Base-by-base conservation (phyloP, 1,140 invertebrate species). In the Trichomalopsis sarcophagae region DNA sequence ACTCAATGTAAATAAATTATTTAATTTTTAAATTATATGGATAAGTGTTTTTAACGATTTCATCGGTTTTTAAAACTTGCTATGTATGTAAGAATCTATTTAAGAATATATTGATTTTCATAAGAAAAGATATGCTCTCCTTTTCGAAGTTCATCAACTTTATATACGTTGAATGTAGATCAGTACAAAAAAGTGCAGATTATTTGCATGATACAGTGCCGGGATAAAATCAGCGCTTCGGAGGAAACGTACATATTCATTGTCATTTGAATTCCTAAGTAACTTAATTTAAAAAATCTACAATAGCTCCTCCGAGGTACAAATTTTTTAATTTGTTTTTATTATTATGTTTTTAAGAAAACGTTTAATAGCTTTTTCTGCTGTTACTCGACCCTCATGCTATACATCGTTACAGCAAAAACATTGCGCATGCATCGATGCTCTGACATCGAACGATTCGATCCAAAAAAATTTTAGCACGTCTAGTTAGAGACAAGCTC, bases 171-270 rank as follows among this genome's bases (percentile, higher is more conserved):
- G 90, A 93, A 90, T 92, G 91, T 92, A 91, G 90, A 89, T 90
- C 89, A 90, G 88, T 90, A 83, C 23, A 81, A 87, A 87, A 87
- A 89, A 84, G 85, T 83, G 81, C 81, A 86, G 21, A 66, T 79
- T 68, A 55, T 23, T 87, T 85, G 81, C 36, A 82, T 84, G 78
- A 78, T 84, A 82, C 73, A 69, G 86, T 87, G 85, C 85, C 62
- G 81, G 75, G 68, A 82, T 69, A 69, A 84, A 80, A 84, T 86
- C 84, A 88, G 86, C 84, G 81, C 87, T 87, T 90, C 86, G 89
- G 92, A 93, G 92, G 92, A 93, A 93, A 93, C 92, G 88, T 93
- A 93, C 92, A 93, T 92, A 93, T 93, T 93, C 92, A 90, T 90
- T 90, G 75, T 27, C 86, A 86, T 86, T 81, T 87, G 71, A 36